Conservation (phyloP, 2,113 vertebrate species). For the Eira barbara region DNA sequence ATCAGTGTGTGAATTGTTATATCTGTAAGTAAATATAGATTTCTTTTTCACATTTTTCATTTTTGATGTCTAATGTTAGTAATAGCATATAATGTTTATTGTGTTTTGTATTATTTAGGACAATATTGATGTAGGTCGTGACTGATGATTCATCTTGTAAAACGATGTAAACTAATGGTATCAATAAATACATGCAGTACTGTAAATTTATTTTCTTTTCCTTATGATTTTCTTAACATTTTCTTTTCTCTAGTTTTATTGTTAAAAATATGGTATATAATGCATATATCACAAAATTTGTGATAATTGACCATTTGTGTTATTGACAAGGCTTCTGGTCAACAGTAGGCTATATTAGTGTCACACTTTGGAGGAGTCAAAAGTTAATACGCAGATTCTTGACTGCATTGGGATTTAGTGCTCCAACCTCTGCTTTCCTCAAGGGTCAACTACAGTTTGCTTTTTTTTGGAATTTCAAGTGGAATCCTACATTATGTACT, state of each 20-base stretch:
- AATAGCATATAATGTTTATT: not conserved
- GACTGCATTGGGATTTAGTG: not conserved
- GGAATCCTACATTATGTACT: not conserved
- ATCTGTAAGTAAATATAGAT: not conserved
- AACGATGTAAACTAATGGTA: not conserved
- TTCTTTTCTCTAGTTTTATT: not conserved
- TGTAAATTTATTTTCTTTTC: not conserved
- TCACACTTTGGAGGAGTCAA: not conserved
- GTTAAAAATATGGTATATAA: not conserved
- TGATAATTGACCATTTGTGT: not conserved
- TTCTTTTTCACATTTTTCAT: not conserved
- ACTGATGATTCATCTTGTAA: not conserved
- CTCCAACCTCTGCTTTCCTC: not conserved
- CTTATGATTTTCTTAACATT: not conserved
- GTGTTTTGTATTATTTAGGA: not conserved
- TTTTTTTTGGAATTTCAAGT: not conserved
- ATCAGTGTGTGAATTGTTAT: not conserved
- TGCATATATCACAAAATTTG: not conserved
- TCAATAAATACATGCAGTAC: not conserved
- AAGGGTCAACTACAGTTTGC: not conserved
- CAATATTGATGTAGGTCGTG: not conserved
- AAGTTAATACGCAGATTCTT: not conserved
- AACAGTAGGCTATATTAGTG: not conserved
- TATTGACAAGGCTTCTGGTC: not conserved
- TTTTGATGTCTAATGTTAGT: not conserved